Conservation (phyloP, 2,888 invertebrate genomes). For the Eurytoma adleriae region DNA sequence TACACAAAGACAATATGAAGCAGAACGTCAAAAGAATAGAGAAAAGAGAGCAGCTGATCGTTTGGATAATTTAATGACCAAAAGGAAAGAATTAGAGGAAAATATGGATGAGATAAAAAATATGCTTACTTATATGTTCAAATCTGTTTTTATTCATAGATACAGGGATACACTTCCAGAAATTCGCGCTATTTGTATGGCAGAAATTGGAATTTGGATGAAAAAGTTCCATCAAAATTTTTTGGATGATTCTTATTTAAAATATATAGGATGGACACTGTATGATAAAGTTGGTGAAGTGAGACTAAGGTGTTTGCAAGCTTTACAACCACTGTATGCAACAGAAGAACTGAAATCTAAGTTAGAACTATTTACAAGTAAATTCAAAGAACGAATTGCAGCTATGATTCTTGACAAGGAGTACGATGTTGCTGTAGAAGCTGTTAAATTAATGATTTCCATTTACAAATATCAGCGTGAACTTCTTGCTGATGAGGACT, state of each 20-base stretch:
- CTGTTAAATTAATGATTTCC: constrained; percentile 94
- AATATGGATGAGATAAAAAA: constrained; percentile 99
- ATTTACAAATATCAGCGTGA: constrained; percentile 96
- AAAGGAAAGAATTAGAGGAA: constrained; percentile 96
- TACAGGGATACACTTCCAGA: constrained; percentile 97
- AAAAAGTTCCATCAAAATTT: constrained; percentile 99
- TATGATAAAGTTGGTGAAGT: constrained; percentile 99
- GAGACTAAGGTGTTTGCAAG: constrained; percentile 89
- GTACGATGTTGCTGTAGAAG: constrained; percentile 98
- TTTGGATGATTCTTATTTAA: constrained; percentile 98
- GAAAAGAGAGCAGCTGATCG: constrained; percentile 95
- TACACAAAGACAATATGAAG: constrained; percentile 97
- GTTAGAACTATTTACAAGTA: constrained; percentile 98
- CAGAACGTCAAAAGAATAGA: constrained; percentile 93
- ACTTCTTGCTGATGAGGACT: constrained; percentile 97
- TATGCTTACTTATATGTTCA: constrained; percentile 99
- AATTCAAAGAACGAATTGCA: constrained; percentile 99
- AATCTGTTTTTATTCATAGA: constrained; percentile 98
- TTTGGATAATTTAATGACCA: constrained; percentile 93
- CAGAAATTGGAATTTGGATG: constrained; percentile 99
- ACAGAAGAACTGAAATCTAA: constrained; percentile 96
- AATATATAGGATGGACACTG: constrained; percentile 99
- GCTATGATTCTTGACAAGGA: constrained; percentile 99
- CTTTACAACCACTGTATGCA: constrained; percentile 96
- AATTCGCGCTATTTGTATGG: constrained; percentile 98